Conservation (phyloP, 2,888 invertebrate species). For the Tuberolachnus salignus region DNA sequence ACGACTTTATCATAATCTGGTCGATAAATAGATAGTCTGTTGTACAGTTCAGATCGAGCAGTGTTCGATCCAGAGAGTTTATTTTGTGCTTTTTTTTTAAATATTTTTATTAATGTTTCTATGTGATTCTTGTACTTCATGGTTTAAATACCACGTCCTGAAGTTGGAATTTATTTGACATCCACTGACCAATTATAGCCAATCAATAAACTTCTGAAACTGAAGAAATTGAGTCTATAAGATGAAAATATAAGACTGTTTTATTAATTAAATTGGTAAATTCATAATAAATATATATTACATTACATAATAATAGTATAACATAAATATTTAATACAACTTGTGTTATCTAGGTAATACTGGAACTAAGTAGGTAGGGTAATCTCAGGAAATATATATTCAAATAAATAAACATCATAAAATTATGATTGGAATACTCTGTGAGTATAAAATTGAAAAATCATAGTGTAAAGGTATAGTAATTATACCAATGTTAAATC, state of each 20-base stretch:
- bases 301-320: not conserved
- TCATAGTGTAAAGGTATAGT: too few species aligned
- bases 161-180: slow-evolving; percentile 20
- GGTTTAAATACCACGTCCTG: not conserved
- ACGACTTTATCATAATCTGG: slow-evolving; percentile 64
- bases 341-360: too few species aligned
- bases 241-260: not conserved
- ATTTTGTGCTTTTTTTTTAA: slow-evolving; percentile 28
- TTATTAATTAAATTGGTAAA: not conserved
- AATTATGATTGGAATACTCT: too few species aligned
- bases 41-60: slow-evolving; percentile 32
- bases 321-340: not conserved
- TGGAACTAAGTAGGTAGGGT: not conserved
- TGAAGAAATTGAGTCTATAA: slow-evolving; percentile 15
- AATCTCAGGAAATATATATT: not conserved
- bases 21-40: slow-evolving; percentile 38
- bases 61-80: slow-evolving; percentile 15
- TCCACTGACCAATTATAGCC: not conserved
- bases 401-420: too few species aligned
- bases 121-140: slow-evolving; percentile 41
- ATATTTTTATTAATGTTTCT: slow-evolving; percentile 19
- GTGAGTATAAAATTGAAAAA: too few species aligned
- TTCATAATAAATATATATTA: not conserved
- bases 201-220: slow-evolving; percentile 40
- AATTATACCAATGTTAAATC: too few species aligned